phyloP scores from a whole-genome alignment of 2,113 vertebrate genomes.

The Mus pahari region DNA sequence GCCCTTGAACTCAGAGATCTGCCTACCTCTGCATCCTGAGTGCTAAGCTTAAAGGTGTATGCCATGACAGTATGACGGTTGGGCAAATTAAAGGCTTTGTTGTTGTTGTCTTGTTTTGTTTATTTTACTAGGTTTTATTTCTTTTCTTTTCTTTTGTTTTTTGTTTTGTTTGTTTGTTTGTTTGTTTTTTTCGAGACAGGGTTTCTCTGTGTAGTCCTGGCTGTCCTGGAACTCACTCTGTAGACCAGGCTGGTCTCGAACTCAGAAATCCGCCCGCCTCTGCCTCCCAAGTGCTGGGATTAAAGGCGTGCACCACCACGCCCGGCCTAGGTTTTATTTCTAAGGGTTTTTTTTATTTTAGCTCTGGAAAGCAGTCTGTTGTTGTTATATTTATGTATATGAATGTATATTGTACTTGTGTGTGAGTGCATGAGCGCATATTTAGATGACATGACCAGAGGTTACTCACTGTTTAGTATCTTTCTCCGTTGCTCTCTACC shows the following conservation, averaged over 20 bases:
- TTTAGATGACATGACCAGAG: neutral
- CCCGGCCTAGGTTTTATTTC: conserved; percentile 46
- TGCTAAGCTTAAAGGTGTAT: neutral
- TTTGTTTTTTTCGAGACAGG: too few species aligned
- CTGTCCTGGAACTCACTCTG: too few species aligned
- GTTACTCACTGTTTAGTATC: neutral
- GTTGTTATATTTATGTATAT: neutral
- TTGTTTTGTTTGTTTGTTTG: too few species aligned
- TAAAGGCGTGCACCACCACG: too few species aligned
- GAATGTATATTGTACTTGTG: neutral
- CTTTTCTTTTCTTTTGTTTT: too few species aligned
- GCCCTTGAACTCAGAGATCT: neutral
- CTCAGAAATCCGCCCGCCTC: too few species aligned
- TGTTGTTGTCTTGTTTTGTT: neutral
- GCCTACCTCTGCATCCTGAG: neutral
- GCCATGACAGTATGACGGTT: too few species aligned
- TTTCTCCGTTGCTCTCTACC: neutral
- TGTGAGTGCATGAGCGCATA: neutral
- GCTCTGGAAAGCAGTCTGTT: neutral
- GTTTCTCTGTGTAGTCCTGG: too few species aligned
- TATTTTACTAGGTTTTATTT: conserved; percentile 42
- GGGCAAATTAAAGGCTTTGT: neutral
- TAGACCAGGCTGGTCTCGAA: too few species aligned
- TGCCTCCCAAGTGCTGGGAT: too few species aligned
- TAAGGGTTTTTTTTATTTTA: neutral